These are phyloP conservation scores for Asteroscopus sphinx DNA, from an alignment of 2,888 invertebrate genomes.

Conservation along the genomic window DNA sequence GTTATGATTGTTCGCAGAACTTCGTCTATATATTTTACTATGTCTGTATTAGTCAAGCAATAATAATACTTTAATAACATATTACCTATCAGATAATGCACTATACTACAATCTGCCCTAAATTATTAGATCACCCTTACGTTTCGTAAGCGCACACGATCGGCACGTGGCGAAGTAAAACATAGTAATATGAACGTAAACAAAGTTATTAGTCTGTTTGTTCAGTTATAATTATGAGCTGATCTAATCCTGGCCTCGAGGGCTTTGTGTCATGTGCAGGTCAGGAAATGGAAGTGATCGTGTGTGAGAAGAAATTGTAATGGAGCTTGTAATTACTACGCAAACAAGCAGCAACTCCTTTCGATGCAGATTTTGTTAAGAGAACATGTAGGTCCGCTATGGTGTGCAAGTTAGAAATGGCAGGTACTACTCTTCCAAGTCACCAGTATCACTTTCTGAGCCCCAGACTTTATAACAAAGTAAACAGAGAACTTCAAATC, in stretches of 20 bases:
- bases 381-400: too few species aligned
- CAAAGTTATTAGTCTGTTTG: constrained; percentile 53
- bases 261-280: constrained; percentile 35
- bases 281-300: not conserved
- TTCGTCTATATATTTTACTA: too few species aligned
- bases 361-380: too few species aligned
- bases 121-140: constrained; percentile 16
- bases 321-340: too few species aligned
- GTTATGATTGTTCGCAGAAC: too few species aligned
- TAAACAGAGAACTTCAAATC: too few species aligned
- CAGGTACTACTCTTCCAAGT: too few species aligned
- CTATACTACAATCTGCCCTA: constrained; percentile 20
- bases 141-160: constrained; percentile 25
- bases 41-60: too few species aligned
- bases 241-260: constrained; percentile 36
- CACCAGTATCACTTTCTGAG: too few species aligned
- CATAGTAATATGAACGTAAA: constrained; percentile 44
- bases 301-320: constrained; percentile 7
- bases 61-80: constrained; percentile 32
- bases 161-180: constrained; percentile 45
- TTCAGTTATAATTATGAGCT: constrained; percentile 42
- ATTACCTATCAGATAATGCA: constrained; percentile 37
- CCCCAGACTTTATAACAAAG: too few species aligned
- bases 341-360: too few species aligned
- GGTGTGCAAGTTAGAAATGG: too few species aligned